These are phyloP conservation scores for Phaonia tiefii DNA, from an alignment of 2,888 invertebrate species.

Conservation along the genomic window DNA sequence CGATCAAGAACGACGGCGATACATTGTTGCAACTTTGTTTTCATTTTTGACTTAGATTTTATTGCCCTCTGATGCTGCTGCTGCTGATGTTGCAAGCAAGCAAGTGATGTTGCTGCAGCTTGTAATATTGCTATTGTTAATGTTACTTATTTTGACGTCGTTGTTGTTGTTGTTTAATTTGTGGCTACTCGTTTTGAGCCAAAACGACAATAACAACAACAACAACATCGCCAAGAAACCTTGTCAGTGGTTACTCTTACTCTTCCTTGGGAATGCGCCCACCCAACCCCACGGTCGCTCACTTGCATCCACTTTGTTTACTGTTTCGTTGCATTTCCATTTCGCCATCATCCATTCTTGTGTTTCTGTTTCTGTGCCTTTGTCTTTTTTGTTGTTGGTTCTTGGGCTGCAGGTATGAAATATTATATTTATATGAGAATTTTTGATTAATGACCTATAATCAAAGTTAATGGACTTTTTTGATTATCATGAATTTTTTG, in stretches of 20 bases:
- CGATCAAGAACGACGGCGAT: background rate
- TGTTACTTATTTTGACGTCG: constrained; percentile 41
- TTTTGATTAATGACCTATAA: constrained; percentile 68
- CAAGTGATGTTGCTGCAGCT: constrained; percentile 1
- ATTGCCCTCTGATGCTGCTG: constrained; percentile 8
- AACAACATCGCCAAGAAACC: constrained; percentile 45
- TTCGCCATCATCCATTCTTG: constrained; percentile 8
- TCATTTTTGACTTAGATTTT: constrained; percentile 30
- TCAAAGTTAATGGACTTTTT: constrained; percentile 67
- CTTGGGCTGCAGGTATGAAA: constrained; percentile 61
- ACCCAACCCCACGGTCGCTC: too few species aligned
- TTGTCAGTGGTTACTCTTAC: background rate
- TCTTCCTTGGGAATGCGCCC: background rate
- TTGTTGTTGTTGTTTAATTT: constrained; percentile 54
- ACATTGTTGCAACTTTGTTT: constrained; percentile 41
- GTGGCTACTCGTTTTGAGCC: constrained; percentile 66
- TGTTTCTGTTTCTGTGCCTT: background rate
- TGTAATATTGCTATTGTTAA: too few species aligned
- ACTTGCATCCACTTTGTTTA: background rate
- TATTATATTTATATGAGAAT: constrained; percentile 67
- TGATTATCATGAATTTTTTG: constrained; percentile 64
- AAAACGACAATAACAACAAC: constrained; percentile 44
- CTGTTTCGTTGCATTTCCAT: background rate
- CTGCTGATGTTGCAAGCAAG: constrained; percentile 39
- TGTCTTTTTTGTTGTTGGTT: constrained; percentile 33